Evolutionary conservation across 1,140 invertebrate species (phyloP).

Genomic region (Plodia interpunctella): DNA sequence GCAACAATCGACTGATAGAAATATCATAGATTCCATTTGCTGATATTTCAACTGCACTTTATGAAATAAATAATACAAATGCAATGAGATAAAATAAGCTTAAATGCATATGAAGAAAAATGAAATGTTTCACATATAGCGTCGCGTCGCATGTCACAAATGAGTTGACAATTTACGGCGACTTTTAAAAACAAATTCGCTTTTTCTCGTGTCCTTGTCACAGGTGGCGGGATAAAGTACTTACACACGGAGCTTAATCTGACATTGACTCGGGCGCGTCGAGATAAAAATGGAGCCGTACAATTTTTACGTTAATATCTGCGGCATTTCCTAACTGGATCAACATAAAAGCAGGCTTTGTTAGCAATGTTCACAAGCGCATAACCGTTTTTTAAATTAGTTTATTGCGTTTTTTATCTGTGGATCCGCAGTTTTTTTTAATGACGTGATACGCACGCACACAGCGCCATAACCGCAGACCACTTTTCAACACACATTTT

Average conservation of each 20-base stretch:
- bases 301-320: slow-evolving; percentile 19
- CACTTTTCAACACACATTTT: not conserved
- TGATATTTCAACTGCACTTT: too few relatives aligned
- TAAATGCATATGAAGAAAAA: too few relatives aligned
- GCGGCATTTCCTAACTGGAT: slow-evolving; percentile 19
- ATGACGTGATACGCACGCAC: not conserved
- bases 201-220: slow-evolving; percentile 16
- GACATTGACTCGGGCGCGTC: slow-evolving; percentile 28
- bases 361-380: slow-evolving; percentile 19
- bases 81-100: too few relatives aligned
- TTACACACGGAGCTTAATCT: slow-evolving; percentile 31
- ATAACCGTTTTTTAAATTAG: slow-evolving; percentile 26
- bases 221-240: slow-evolving; percentile 32
- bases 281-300: slow-evolving; percentile 15
- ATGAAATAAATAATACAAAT: too few relatives aligned
- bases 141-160: not conserved
- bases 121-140: not conserved
- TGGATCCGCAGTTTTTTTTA: too few relatives aligned
- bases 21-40: too few relatives aligned
- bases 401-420: not conserved
- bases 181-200: slow-evolving; percentile 11
- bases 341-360: slow-evolving; percentile 19
- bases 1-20: too few relatives aligned
- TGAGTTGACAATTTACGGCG: slow-evolving; percentile 6
- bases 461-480: not conserved